A percentile compares a stretch with the other conserved stretches of the same genome.
Conservation (phyloP, 2,113 vertebrate genomes). For the Callaeas wilsoni region DNA sequence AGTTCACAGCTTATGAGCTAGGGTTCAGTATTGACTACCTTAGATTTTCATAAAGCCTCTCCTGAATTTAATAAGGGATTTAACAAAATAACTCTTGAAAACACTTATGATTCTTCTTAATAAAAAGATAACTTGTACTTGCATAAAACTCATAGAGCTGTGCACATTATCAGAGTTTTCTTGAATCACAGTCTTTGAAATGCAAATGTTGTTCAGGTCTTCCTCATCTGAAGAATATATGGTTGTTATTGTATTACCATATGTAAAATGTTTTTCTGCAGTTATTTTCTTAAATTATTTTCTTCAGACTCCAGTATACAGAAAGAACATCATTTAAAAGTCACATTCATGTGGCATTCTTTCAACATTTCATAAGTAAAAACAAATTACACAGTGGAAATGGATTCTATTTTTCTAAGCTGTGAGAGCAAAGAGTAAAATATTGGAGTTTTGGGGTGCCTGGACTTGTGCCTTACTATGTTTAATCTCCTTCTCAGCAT, state of each 20-base stretch:
- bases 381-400: not conserved
- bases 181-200: conserved; percentile 36
- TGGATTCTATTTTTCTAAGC: not conserved
- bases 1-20: not conserved
- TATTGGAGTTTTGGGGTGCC: not conserved
- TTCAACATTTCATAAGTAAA: not conserved
- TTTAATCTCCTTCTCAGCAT: not conserved
- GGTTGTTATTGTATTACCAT: conserved; percentile 10
- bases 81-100: conserved; percentile 18
- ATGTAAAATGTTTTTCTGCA: conserved; percentile 28
- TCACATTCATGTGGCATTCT: not conserved
- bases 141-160: not conserved
- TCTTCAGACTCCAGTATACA: not conserved
- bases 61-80: conserved; percentile 27
- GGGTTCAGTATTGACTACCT: not conserved
- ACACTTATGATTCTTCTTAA: not conserved
- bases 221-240: not conserved
- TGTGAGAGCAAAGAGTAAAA: not conserved
- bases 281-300: not conserved
- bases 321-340: not conserved
- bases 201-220: conserved; percentile 1
- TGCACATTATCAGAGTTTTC: not conserved
- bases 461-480: not conserved
- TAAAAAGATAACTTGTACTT: not conserved
- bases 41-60: not conserved